Evolutionary conservation across 2,888 invertebrate genomes (phyloP).

Genomic region (Pristionchus entomophagus): DNA sequence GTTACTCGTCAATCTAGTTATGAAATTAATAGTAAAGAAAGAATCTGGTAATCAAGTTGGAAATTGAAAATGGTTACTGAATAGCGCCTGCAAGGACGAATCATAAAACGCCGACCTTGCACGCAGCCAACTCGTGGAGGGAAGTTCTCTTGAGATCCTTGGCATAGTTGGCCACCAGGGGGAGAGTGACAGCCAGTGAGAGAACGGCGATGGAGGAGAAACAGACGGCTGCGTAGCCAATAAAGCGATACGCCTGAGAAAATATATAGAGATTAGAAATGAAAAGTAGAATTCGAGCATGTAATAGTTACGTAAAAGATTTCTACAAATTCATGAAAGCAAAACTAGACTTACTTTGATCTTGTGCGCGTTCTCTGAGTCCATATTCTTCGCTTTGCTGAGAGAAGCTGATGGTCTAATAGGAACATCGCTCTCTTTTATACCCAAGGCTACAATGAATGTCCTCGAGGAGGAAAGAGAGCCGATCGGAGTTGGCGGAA

Average conservation of each 20-base stretch:
- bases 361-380: constrained; percentile 4
- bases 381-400: constrained; percentile 13
- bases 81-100: too few species aligned
- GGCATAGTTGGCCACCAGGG: constrained; percentile 23
- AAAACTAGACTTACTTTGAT: constrained; percentile 8
- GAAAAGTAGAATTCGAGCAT: neutral
- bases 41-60: neutral
- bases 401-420: neutral
- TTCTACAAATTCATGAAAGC: neutral
- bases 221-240: constrained; percentile 13
- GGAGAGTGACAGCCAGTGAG: constrained; percentile 24
- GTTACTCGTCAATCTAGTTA: too few species aligned
- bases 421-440: neutral
- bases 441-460: neutral
- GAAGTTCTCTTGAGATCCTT: constrained; percentile 20
- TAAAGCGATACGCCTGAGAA: neutral
- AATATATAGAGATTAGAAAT: neutral
- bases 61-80: neutral
- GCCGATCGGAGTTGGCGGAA: neutral
- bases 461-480: neutral
- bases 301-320: neutral
- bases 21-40: too few species aligned
- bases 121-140: constrained; percentile 20
- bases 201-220: constrained; percentile 30
- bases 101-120: neutral